Evolutionary conservation across 2,888 invertebrate species (phyloP), one percentile per base, ranked within the genome.

Genomic region (Oscheius sp.): DNA sequence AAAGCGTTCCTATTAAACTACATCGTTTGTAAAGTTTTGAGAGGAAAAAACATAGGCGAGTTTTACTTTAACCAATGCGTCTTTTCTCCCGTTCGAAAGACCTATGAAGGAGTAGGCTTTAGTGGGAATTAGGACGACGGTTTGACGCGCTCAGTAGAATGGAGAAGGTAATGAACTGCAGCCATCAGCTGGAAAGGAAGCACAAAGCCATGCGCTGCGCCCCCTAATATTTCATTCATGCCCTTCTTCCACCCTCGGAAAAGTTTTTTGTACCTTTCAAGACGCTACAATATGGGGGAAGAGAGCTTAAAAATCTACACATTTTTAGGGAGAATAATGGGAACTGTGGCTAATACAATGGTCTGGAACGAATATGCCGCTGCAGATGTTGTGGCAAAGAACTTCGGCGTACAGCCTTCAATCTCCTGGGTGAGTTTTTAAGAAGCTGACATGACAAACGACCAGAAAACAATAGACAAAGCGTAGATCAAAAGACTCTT

Each of bases 91-190:
- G 11, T 42, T 29, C 21, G 66, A 29, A n/a, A n/a, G 68, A 55
- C 68, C 37, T 53, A 21, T 55, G 21, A 53, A 33, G 5, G 55
- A 53, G 42, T 42, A 9, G 68, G 68, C 68, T 68, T 68, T 68
- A 68, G 68, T 55, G 55, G 68, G 68, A 68, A 68, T 68, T 68
- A 68, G 68, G 29, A n/a, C 55, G 68, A 68, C 68, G 68, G 55
- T 68, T 68, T 68, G 68, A 68, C 53, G 68, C 55, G 68, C 42
- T 32, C 53, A 68, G 68, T 35, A 55, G 68, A 68, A 68, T 33
- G 51, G 68, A 35, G 55, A 55, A 68, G 68, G 68, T 68, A 68
- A 68, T 68, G 68, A 68, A 68, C 68, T 68, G 55, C 53, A 42
- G 55, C 68, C 68, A 68, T 68, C 68, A 68, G 55, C 68, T 55